Evolutionary conservation across 1,140 invertebrate genomes (phyloP).

Genomic region (Zaprionus taronus): DNA sequence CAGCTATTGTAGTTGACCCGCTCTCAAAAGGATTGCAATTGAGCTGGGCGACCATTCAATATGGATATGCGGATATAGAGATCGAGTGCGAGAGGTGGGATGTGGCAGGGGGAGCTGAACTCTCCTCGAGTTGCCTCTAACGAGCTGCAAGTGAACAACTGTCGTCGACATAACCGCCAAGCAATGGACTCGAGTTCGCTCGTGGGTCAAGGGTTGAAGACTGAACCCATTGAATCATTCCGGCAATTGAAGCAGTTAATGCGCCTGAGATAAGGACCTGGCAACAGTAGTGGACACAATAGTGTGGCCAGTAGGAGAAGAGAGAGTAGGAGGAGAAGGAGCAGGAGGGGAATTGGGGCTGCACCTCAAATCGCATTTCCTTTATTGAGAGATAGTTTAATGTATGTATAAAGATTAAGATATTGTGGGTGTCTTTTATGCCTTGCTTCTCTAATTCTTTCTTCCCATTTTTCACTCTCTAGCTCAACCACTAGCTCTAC

Average conservation of each 20-base stretch:
- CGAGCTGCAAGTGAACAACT: constrained; percentile 43
- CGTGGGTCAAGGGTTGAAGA: constrained; percentile 24
- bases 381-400: background rate
- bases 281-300: constrained; percentile 10
- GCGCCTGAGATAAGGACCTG: constrained; percentile 27
- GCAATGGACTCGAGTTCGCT: constrained; percentile 20
- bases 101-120: background rate
- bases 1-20: background rate
- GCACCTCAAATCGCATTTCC: background rate
- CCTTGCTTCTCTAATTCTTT: no score
- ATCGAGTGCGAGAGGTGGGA: background rate
- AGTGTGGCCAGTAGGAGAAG: background rate
- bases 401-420: background rate
- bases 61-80: constrained; percentile 10
- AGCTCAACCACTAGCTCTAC: background rate
- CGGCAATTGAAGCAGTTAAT: constrained; percentile 45
- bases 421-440: background rate
- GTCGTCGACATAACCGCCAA: constrained; percentile 37
- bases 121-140: constrained; percentile 24
- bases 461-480: no score
- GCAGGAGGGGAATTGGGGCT: background rate
- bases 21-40: constrained; percentile 19
- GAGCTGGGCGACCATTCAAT: constrained; percentile 10
- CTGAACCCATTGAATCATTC: constrained; percentile 38
- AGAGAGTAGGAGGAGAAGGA: background rate